Evolutionary conservation across 2,113 vertebrate species (phyloP), one percentile per base, ranked within the genome.

Genomic region (Trematocara macrostoma): DNA sequence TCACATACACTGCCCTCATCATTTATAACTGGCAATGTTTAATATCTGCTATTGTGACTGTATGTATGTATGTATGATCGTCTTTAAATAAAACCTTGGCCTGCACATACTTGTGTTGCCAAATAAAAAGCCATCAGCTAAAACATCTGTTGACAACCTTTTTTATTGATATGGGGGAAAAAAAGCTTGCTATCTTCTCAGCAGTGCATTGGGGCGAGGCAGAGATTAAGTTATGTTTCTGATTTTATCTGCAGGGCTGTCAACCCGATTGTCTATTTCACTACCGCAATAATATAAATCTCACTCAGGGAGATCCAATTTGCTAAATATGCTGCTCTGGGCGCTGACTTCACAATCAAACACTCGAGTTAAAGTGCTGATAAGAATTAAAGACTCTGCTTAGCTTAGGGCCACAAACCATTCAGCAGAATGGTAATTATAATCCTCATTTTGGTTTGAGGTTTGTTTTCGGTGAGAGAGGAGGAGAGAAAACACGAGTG

Each of bases 321-420:
- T 90, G 61, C 56, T 86, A 64, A 92, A 89, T 80, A 85, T 67
- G 79, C 56, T 45, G 83, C 86, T 84, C 42, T 10, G 59, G 88
- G 87, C 64, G 9, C 86, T 1, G 87, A 81, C 64, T 88, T 78
- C 79, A 87, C 88, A 83, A 76, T 81, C 82, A 71, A 78, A 84
- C 14, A 42, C 82, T 91, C 16, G 7, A 85, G 76, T 87, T 81
- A 83, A 83, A 85, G 61, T 4, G 40, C 79, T 67, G 80, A 88
- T 93, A 87, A 90, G 67, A 83, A 55, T 38, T 69, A 56, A 91
- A 91, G 86, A 87, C 80, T 52, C 29, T 42, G 55, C 76, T 89
- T 42, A 76, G 88, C 87, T 79, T 8, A 83, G 79, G 84, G 82
- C 47, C 47, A 67, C 35, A 81, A 82, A 79, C 52, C 35, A 2